These are phyloP conservation scores for Mizuhopecten yessoensis DNA, from an alignment of 1,140 invertebrate species.

Conservation along the genomic window DNA sequence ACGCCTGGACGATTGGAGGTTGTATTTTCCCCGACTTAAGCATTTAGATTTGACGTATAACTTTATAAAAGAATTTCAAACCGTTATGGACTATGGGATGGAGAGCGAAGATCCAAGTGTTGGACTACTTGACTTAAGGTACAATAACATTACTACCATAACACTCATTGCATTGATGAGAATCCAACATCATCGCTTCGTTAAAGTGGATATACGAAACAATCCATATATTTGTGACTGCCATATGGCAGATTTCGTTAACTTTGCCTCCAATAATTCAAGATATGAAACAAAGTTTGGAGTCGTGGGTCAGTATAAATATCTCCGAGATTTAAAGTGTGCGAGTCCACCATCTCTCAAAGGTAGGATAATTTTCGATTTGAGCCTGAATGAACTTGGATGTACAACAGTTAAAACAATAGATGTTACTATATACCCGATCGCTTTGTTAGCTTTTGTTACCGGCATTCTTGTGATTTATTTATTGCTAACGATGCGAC, in stretches of 20 bases:
- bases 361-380: conserved; percentile 47
- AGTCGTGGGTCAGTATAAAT: conserved; percentile 1
- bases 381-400: conserved; percentile 29
- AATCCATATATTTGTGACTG: conserved; percentile 65
- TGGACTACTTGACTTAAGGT: conserved; percentile 53
- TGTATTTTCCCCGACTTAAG: conserved; percentile 49
- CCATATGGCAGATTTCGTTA: conserved; percentile 56
- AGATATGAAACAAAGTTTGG: background rate
- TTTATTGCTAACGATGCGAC: background rate
- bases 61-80: conserved; percentile 51
- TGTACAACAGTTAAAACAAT: background rate
- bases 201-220: conserved; percentile 52
- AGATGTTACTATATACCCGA: background rate
- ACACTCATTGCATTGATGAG: background rate
- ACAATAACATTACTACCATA: conserved; percentile 48
- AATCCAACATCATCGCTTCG: conserved; percentile 5
- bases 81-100: conserved; percentile 45
- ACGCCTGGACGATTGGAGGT: conserved; percentile 53
- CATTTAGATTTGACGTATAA: conserved; percentile 55
- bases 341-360: conserved; percentile 25
- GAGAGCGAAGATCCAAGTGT: background rate
- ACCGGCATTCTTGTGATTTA: background rate
- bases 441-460: background rate
- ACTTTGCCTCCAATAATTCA: too few species aligned
- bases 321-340: conserved; percentile 58